phyloP scores from a whole-genome alignment of 92 coral and sea anemone genomes.

The Montipora capitata region DNA sequence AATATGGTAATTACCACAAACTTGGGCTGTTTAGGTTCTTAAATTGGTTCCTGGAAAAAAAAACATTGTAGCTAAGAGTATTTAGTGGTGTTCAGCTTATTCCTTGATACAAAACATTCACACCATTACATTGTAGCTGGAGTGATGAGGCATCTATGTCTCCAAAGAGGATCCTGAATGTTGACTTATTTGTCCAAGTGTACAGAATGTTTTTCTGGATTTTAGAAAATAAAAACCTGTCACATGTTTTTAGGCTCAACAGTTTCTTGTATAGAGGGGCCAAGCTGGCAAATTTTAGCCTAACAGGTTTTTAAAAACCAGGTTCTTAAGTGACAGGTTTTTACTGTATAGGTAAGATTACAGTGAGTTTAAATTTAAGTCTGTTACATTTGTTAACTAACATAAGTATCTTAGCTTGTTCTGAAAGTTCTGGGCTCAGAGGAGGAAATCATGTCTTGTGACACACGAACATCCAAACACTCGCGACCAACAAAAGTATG shows the following conservation, averaged over 20 bases:
- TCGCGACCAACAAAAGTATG: too few relatives aligned
- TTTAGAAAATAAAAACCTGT: not conserved
- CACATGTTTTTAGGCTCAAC: too few relatives aligned
- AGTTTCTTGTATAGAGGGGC: too few relatives aligned
- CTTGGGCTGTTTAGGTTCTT: too few relatives aligned
- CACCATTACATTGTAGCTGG: not conserved
- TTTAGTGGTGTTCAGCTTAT: too few relatives aligned
- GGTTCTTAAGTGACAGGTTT: conserved; percentile 2
- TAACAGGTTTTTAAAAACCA: not conserved
- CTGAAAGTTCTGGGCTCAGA: too few relatives aligned
- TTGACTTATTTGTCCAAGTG: not conserved
- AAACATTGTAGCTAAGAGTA: too few relatives aligned
- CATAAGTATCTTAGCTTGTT: not conserved
- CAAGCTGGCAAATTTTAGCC: too few relatives aligned
- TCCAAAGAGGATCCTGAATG: not conserved
- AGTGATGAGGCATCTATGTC: not conserved
- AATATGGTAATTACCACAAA: too few relatives aligned
- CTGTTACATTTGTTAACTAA: conserved; percentile 1
- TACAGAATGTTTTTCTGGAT: not conserved
- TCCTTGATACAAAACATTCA: not conserved
- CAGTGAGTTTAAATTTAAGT: not conserved
- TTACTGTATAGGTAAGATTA: conserved; percentile 9
- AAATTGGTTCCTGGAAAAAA: too few relatives aligned
- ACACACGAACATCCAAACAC: too few relatives aligned
- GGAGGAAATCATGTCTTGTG: too few relatives aligned